A percentile compares a stretch with the other conserved stretches of the same genome.
These are phyloP conservation scores for Scrobipalpa atriplicella DNA, from an alignment of 2,888 invertebrate genomes.

Conservation along the genomic window DNA sequence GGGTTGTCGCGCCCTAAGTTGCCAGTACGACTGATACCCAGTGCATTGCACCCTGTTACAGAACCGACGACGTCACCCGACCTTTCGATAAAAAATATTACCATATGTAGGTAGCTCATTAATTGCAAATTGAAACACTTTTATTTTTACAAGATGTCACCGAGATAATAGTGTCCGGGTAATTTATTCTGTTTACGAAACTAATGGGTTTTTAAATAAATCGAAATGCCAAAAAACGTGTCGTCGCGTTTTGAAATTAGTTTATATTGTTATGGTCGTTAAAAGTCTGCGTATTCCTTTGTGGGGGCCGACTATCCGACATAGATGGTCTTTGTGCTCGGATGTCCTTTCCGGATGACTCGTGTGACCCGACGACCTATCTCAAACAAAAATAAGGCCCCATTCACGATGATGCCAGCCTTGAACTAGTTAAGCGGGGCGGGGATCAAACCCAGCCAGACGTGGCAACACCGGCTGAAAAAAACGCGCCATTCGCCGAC, in stretches of 20 bases:
- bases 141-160: conserved; percentile 55
- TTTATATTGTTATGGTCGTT: conserved; percentile 33
- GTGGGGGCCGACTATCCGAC: conserved; percentile 10
- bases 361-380: conserved; percentile 74
- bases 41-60: conserved; percentile 74
- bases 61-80: conserved; percentile 70
- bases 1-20: conserved; percentile 57
- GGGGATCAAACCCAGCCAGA: conserved; percentile 66
- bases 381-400: conserved; percentile 69
- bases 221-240: conserved; percentile 31
- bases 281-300: conserved; percentile 25
- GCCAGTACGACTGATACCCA: conserved; percentile 67
- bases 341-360: conserved; percentile 66
- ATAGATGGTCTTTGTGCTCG: conserved; percentile 53
- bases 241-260: conserved; percentile 29
- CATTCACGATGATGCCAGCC: conserved; percentile 72
- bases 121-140: conserved; percentile 62
- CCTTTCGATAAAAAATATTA: conserved; percentile 68
- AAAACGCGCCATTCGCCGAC: conserved; percentile 58
- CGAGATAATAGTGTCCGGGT: conserved; percentile 50
- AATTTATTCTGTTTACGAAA: conserved; percentile 56
- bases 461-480: conserved; percentile 68
- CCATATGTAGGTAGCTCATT: conserved; percentile 70
- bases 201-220: conserved; percentile 37
- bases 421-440: conserved; percentile 78